Evolutionary conservation across 1,140 invertebrate species (phyloP), one percentile per base, ranked within the genome.

Genomic region (Atta colombica): DNA sequence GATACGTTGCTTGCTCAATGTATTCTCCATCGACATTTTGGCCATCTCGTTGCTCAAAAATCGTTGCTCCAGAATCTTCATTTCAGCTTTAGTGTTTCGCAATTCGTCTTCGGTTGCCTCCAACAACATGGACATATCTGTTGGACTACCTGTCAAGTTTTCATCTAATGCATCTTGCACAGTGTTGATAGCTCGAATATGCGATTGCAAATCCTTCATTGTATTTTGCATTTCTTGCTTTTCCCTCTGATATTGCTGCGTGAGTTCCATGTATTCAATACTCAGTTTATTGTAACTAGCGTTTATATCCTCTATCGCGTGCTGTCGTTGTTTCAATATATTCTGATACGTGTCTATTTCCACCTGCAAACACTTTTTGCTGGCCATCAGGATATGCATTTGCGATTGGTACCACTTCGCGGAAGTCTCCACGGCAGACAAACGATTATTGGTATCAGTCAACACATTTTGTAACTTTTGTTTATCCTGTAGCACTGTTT

Each of bases 381-480:
- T 89, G 2, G 93, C 93, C 81, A 94, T 90, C 3, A 89, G 69
- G n/a, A 91, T 88, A 31, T 94, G 89, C 8, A 94, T 65, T 71
- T 93, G 93, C 6, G 75, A 75, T 51, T 93, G 88, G 80, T 94
- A 94, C 93, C 93, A 94, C 71, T 93, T 93, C 0, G 89, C 77
- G 10, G 93, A 93, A 51, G 91, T 82, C 61, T 94, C 90, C 5
- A 87, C 77, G 16, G 86, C 39, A 7, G 81, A 58, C 18, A 93
- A 66, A 63, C 74, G 88, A 87, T 78, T 90, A 12, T 89, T 87
- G 1, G 86, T 63, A 71, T 94, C 92, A 49, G 91, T 92, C 3
- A 92, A 45, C 16, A 60, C 86, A 55, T 92, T 93, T 3, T 93
- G 85, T 5, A 94, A 45, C 51, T 91, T 91, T 51, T 93, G 92